phyloP scores from a whole-genome alignment of 2,888 invertebrate genomes.

The Scaptodrosophila latifasciaeformis region DNA sequence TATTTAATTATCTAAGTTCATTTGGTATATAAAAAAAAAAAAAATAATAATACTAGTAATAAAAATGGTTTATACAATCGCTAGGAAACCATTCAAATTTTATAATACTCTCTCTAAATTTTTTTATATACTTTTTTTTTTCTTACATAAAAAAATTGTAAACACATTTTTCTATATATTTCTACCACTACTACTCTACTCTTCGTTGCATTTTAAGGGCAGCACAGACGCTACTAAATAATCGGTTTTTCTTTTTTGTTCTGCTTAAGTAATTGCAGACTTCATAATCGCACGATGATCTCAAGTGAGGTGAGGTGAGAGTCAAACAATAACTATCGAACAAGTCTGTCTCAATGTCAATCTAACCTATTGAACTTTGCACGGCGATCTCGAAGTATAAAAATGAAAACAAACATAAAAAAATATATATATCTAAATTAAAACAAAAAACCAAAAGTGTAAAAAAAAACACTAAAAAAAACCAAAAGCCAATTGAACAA shows the following conservation, averaged over 20 bases:
- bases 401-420: conserved; percentile 17
- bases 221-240: conserved; percentile 73
- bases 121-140: conserved; percentile 19
- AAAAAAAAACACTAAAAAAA: too few species aligned
- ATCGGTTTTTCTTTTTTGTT: conserved; percentile 75
- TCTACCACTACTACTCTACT: conserved; percentile 45
- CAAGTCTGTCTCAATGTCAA: conserved; percentile 33
- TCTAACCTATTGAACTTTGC: conserved; percentile 12
- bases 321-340: conserved; percentile 52
- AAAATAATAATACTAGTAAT: conserved; percentile 16
- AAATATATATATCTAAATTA: conserved; percentile 27
- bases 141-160: conserved; percentile 9
- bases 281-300: conserved; percentile 72
- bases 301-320: conserved; percentile 71
- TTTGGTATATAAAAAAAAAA: conserved; percentile 16
- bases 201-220: conserved; percentile 62
- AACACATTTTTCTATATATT: conserved; percentile 35
- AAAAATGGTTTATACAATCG: conserved; percentile 28
- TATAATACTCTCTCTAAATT: conserved; percentile 10
- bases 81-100: conserved; percentile 9
- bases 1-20: conserved; percentile 37
- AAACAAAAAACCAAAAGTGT: conserved; percentile 46
- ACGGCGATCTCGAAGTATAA: conserved; percentile 6
- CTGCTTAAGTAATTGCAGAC: conserved; percentile 76
- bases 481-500: conserved; percentile 47